A percentile compares a stretch with the other conserved stretches of the same genome.
phyloP scores from a whole-genome alignment of 2,888 invertebrate genomes.

The Lepidochitona cinerea region DNA sequence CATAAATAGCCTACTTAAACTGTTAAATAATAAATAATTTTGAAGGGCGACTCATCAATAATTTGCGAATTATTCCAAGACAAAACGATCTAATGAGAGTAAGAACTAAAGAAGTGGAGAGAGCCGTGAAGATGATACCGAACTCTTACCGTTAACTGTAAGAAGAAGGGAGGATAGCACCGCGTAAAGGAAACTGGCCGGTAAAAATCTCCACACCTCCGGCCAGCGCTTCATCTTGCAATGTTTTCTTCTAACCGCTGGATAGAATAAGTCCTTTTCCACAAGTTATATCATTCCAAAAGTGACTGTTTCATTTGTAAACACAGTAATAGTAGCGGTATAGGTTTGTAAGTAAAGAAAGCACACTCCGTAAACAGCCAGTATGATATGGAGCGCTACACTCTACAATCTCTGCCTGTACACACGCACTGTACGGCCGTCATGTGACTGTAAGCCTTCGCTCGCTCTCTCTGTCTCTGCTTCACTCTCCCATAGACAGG shows the following conservation, averaged over 20 bases:
- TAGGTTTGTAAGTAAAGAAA: not conserved
- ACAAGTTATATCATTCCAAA: not conserved
- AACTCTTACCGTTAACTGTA: not conserved
- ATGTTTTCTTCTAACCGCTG: not conserved
- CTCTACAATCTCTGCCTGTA: not conserved
- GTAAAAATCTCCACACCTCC: not conserved
- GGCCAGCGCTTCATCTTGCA: not conserved
- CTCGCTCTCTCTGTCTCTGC: not conserved
- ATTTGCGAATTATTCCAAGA: too few species aligned
- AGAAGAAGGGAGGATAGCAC: not conserved
- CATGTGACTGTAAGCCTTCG: not conserved
- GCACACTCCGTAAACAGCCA: not conserved
- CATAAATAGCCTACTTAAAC: too few species aligned
- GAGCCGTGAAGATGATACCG: not conserved
- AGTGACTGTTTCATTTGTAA: not conserved
- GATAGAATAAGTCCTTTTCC: not conserved
- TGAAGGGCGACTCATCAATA: too few species aligned
- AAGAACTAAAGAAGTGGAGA: not conserved
- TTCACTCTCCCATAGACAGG: not conserved
- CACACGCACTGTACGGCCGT: not conserved
- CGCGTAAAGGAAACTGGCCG: not conserved
- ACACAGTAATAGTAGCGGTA: not conserved
- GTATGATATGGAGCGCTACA: not conserved
- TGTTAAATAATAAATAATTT: too few species aligned
- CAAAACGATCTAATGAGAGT: too few species aligned